Evolutionary conservation across 2,113 vertebrate species (phyloP), one percentile per base, ranked within the genome.

Genomic region (Petrocephalus zakoni): DNA sequence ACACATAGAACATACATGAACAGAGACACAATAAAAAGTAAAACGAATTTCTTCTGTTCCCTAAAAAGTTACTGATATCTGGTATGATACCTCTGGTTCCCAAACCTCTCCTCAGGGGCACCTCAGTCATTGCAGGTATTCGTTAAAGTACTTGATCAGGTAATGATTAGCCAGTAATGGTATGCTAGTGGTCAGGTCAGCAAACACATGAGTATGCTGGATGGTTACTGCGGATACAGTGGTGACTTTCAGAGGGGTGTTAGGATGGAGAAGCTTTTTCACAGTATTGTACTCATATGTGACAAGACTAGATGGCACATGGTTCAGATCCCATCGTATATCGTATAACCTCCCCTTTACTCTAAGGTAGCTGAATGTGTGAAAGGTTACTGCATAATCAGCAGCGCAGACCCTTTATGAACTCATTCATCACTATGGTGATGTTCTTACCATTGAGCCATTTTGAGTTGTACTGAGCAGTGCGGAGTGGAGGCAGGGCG

Each of bases 391-490:
- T 68, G 11, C 11, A 68, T 9, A n/a, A n/a, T 61, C 64, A 72
- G 64, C n/a, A 75, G 29, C 21, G 34, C 34, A 17, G 10, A 34
- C 34, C 17, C n/a, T 25, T 51, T 29, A 84, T 51, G 10, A 8
- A 42, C 25, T 47, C 47, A 15, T 22, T 49, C 49, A 21, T 34
- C 49, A 13, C 11, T 34, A 13, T 9, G 51, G 2, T 21, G 22
- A 37, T 25, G 29, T 17, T 52, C 87, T 81, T 72, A 99, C 98
- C 98, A 13, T 98, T 98, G 72, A 99, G 96, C 98, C 98, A 99
- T 86, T 98, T 99, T 89, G 98, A 99, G 94, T 99, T 99, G 94
- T 99, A 99, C 92, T 99, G 98, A 0, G 97, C 98, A 0, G 96
- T 97, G 88, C 98, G 96, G 6, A 99, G 96, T 0, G 98, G 97